phyloP scores from a whole-genome alignment of 2,797 vertebrate genomes.

The Yasuhikotakia modesta region DNA sequence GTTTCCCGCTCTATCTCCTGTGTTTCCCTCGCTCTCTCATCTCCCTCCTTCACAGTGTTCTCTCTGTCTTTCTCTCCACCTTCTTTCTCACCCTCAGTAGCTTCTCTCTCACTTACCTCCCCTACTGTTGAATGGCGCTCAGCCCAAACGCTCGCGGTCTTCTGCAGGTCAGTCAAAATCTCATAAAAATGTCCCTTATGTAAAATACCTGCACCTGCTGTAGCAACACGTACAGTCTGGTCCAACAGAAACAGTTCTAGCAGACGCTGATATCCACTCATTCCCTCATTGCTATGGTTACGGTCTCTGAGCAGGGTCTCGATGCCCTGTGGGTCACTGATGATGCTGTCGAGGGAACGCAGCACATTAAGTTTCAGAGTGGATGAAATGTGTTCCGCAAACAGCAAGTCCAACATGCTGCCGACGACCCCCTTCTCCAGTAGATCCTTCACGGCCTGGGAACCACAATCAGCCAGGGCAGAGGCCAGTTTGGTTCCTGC shows the following conservation, averaged over 20 bases:
- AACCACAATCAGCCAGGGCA: constrained; percentile 86
- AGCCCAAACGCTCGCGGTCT: constrained; percentile 83
- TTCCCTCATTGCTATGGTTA: constrained; percentile 38
- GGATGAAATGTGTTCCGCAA: constrained; percentile 93
- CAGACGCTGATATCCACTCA: constrained; percentile 86
- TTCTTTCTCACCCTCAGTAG: constrained; percentile 69
- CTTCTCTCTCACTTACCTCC: constrained; percentile 77
- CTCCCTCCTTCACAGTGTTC: constrained; percentile 49
- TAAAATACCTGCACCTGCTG: constrained; percentile 91
- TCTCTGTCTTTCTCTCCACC: constrained; percentile 4
- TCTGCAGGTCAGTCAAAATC: constrained; percentile 88
- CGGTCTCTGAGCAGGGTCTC: constrained; percentile 82
- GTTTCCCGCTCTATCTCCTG: constrained; percentile 77
- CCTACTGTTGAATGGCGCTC: constrained; percentile 81
- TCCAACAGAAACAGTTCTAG: constrained; percentile 92
- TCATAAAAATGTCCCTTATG: constrained; percentile 97
- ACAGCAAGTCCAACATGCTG: constrained; percentile 88
- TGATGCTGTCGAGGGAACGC: constrained; percentile 91
- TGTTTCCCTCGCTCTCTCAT: constrained; percentile 49
- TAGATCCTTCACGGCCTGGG: constrained; percentile 81
- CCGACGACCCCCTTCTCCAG: constrained; percentile 82
- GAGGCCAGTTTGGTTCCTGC: constrained; percentile 94
- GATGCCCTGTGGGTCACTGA: constrained; percentile 90
- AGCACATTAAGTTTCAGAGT: constrained; percentile 94
- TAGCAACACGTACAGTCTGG: constrained; percentile 95